Conservation (phyloP, 2,797 vertebrate genomes). For the Xenentodon cancila region DNA sequence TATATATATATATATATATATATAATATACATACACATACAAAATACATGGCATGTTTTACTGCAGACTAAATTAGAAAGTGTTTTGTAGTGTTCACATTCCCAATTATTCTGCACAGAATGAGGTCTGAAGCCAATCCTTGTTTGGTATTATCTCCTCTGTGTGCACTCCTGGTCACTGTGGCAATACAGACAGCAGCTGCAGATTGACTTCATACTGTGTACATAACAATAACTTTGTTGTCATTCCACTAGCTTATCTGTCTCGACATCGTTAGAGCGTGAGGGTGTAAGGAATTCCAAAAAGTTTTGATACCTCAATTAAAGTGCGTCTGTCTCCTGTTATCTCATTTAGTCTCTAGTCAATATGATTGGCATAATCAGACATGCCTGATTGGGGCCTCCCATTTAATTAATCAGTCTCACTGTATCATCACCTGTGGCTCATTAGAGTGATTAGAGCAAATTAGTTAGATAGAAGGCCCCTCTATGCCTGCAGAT, state of each 20-base stretch:
- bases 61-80: slow-evolving; percentile 55
- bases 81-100: slow-evolving; percentile 51
- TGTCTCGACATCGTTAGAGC: slow-evolving; percentile 66
- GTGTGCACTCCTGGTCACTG: slow-evolving; percentile 57
- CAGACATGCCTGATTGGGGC: slow-evolving; percentile 79
- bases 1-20: not conserved
- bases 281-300: slow-evolving; percentile 74
- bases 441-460: slow-evolving; percentile 82
- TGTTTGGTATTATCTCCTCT: slow-evolving; percentile 23
- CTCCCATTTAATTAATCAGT: slow-evolving; percentile 82
- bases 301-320: slow-evolving; percentile 78
- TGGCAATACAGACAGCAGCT: slow-evolving; percentile 60
- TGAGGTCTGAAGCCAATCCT: slow-evolving; percentile 48
- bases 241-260: slow-evolving; percentile 80
- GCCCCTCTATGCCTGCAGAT: slow-evolving; percentile 71
- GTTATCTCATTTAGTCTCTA: slow-evolving; percentile 75
- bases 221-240: slow-evolving; percentile 81
- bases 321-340: slow-evolving; percentile 76
- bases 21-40: no score
- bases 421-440: slow-evolving; percentile 82
- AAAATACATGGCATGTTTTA: slow-evolving; percentile 46
- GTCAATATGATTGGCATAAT: slow-evolving; percentile 80
- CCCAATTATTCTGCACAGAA: slow-evolving; percentile 57
- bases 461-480: slow-evolving; percentile 77
- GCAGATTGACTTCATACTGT: slow-evolving; percentile 74